Evolutionary conservation across 2,888 invertebrate genomes (phyloP).

Genomic region (Argyra leucocephala): DNA sequence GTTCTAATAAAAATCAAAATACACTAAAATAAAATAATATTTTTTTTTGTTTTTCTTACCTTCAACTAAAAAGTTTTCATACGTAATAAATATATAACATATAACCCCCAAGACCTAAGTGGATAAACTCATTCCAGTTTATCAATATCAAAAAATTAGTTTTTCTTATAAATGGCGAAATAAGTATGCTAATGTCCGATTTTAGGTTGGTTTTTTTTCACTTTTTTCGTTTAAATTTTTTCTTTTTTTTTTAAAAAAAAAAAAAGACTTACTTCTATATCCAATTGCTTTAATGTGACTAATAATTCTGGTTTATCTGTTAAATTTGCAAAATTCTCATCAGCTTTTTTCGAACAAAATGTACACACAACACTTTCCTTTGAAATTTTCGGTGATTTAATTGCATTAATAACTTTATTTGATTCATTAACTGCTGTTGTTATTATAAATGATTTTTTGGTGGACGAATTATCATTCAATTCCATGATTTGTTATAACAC

Average conservation of each 20-base stretch:
- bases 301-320: neutral
- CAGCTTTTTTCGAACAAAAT: neutral
- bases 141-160: neutral
- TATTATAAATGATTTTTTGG: neutral
- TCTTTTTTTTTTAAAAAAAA: neutral
- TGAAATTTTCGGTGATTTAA: neutral
- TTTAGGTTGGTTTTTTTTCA: neutral
- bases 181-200: neutral
- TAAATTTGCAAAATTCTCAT: neutral
- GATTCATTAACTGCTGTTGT: neutral
- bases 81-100: neutral
- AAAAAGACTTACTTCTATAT: constrained; percentile 7
- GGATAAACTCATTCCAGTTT: constrained; percentile 2
- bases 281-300: neutral
- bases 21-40: neutral
- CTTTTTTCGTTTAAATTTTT: no score
- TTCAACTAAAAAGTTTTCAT: neutral
- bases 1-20: neutral
- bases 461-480: constrained; percentile 6
- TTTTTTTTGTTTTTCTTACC: constrained; percentile 6
- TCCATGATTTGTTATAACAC: neutral
- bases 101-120: neutral
- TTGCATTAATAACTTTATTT: neutral
- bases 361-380: neutral
- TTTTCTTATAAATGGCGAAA: neutral